Evolutionary conservation across 1,140 invertebrate genomes (phyloP).

Genomic region (Drosophila sucinea): DNA sequence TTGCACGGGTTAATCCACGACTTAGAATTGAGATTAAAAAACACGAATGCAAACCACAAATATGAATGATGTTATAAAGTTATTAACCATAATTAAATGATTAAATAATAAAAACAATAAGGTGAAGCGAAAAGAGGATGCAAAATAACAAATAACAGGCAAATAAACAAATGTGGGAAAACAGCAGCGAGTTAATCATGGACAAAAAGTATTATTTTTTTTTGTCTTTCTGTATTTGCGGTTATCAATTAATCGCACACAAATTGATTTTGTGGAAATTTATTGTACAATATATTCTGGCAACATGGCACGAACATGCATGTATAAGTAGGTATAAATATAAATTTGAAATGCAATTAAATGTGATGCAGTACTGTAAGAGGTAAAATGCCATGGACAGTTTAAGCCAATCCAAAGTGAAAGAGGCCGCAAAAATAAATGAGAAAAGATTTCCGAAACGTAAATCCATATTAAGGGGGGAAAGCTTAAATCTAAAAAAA

Average conservation of each 20-base stretch:
- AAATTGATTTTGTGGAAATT: slow-evolving; percentile 59
- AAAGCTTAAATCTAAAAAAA: not conserved
- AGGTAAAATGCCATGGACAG: not conserved
- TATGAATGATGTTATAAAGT: slow-evolving; percentile 52
- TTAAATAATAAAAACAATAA: slow-evolving; percentile 50
- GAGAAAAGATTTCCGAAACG: not conserved
- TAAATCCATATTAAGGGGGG: not conserved
- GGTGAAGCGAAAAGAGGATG: not conserved
- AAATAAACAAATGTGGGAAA: not conserved
- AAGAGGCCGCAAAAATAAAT: not conserved
- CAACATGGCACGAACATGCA: not conserved
- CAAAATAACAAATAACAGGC: not conserved
- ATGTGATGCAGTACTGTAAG: not conserved
- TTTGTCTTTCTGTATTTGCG: not conserved
- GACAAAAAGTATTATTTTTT: not conserved
- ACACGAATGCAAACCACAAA: not conserved
- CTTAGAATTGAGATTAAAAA: not conserved
- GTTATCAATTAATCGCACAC: slow-evolving; percentile 49
- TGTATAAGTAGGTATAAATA: not conserved
- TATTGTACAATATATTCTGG: slow-evolving; percentile 37
- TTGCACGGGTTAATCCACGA: not conserved
- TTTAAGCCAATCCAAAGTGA: not conserved
- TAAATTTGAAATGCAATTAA: slow-evolving; percentile 7
- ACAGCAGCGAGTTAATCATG: slow-evolving; percentile 1
- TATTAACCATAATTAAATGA: slow-evolving; percentile 67